These are phyloP conservation scores for Anguilla megastoma DNA, from an alignment of 2,797 vertebrate genomes.

Conservation along the genomic window DNA sequence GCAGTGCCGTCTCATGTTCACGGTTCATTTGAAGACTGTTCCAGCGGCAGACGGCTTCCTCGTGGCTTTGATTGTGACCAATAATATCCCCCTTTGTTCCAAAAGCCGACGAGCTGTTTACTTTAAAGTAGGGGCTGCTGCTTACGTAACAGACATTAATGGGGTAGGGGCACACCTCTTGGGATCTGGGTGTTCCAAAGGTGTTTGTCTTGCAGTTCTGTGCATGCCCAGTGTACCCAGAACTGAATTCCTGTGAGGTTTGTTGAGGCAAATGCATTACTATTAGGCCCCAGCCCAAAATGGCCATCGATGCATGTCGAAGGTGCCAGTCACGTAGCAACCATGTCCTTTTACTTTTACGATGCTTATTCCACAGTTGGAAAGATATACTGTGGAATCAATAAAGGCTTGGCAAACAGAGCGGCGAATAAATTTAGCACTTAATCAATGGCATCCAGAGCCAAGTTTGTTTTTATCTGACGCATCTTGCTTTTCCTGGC, in stretches of 20 bases:
- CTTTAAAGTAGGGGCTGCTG: neutral
- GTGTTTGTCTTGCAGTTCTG: neutral
- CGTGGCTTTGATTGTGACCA: constrained; percentile 3
- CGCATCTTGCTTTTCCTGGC: neutral
- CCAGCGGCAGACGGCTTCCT: neutral
- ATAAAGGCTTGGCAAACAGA: constrained; percentile 21
- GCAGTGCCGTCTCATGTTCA: neutral
- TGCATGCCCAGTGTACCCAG: neutral
- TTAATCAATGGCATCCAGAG: neutral
- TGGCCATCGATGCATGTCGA: neutral
- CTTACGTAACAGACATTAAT: constrained; percentile 15
- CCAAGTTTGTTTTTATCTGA: neutral
- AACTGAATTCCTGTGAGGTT: neutral
- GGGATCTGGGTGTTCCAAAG: neutral
- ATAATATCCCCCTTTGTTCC: constrained; percentile 7
- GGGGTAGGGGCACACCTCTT: neutral
- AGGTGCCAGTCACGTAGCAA: constrained; percentile 17
- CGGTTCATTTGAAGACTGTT: constrained; percentile 1
- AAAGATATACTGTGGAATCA: constrained; percentile 9
- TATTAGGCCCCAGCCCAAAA: neutral
- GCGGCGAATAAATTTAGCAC: neutral
- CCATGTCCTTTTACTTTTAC: constrained; percentile 14
- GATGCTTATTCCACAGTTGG: neutral
- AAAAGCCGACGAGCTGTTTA: neutral
- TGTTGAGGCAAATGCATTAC: neutral